These are phyloP conservation scores for Equus quagga DNA, from an alignment of 2,113 vertebrate species.

Conservation along the genomic window DNA sequence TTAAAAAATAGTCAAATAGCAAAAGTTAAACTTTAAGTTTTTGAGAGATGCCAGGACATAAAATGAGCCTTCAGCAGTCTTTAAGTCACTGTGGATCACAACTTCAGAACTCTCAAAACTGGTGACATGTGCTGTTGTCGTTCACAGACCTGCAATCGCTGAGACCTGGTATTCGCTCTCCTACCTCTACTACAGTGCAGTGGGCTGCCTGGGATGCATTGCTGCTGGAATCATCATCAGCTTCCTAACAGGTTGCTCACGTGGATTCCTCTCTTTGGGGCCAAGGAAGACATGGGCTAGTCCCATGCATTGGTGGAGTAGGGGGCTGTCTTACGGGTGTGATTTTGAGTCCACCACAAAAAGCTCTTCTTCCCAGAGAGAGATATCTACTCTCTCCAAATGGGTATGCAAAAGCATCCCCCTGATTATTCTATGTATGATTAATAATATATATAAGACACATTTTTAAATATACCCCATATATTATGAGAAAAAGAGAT, in stretches of 20 bases:
- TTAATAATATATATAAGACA: background rate
- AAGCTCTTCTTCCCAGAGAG: background rate
- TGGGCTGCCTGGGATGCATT: conserved; percentile 88
- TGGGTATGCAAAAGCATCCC: background rate
- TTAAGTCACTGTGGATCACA: background rate
- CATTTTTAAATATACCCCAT: background rate
- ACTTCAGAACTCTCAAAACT: background rate
- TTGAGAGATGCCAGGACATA: background rate
- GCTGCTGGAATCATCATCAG: conserved; percentile 88
- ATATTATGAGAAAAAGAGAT: background rate
- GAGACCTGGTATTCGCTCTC: conserved; percentile 92
- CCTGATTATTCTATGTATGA: background rate
- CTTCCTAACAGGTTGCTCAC: conserved; percentile 88
- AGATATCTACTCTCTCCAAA: background rate
- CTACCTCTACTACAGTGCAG: conserved; percentile 91
- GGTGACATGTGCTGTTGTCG: background rate
- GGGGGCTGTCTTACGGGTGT: background rate
- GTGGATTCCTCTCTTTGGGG: background rate
- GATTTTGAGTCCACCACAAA: background rate
- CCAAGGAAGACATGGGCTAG: background rate
- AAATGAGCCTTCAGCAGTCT: background rate
- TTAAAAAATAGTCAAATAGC: background rate
- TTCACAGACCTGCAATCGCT: conserved; percentile 87
- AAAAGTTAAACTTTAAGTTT: background rate
- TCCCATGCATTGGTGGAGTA: background rate